phyloP scores from a whole-genome alignment of 2,113 vertebrate genomes.

The Montifringilla adamsi region DNA sequence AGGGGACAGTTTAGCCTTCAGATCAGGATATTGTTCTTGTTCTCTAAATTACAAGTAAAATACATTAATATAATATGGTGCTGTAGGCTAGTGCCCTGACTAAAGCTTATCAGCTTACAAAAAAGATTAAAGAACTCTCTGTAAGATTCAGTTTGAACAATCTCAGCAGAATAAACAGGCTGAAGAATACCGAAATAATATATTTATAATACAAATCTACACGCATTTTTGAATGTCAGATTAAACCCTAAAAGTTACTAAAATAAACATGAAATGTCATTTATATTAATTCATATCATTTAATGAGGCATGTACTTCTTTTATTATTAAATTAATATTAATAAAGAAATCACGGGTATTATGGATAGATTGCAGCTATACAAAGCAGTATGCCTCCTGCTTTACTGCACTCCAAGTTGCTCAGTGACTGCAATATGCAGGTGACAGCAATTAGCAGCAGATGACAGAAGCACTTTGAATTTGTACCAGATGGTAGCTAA shows the following conservation, averaged over 20 bases:
- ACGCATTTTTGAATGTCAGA: neutral
- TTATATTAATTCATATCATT: neutral
- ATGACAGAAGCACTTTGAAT: conserved; percentile 83
- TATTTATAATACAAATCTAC: conserved; percentile 21
- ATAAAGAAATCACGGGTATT: conserved; percentile 14
- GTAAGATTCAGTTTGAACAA: conserved; percentile 24
- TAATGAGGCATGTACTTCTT: neutral
- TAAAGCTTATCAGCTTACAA: conserved; percentile 66
- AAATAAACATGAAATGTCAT: neutral
- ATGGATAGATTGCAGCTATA: neutral
- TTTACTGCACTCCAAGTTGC: conserved; percentile 72
- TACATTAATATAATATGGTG: conserved; percentile 78
- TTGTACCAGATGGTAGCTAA: conserved; percentile 85
- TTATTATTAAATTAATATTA: conserved; percentile 16
- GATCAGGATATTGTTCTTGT: conserved; percentile 80
- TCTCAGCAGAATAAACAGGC: conserved; percentile 26
- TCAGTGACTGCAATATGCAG: conserved; percentile 78
- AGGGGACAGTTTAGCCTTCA: conserved; percentile 89
- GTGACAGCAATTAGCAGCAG: conserved; percentile 92
- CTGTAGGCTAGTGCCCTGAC: conserved; percentile 64
- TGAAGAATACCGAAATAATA: conserved; percentile 51
- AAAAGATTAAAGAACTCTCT: conserved; percentile 67
- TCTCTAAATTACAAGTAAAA: conserved; percentile 84
- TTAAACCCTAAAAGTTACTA: neutral
- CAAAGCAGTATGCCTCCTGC: conserved; percentile 49